Percentiles rank a stretch among this genome's conserved stretches.
Conservation (phyloP, 2,797 vertebrate genomes). For the Dendrocincla tyrannina region DNA sequence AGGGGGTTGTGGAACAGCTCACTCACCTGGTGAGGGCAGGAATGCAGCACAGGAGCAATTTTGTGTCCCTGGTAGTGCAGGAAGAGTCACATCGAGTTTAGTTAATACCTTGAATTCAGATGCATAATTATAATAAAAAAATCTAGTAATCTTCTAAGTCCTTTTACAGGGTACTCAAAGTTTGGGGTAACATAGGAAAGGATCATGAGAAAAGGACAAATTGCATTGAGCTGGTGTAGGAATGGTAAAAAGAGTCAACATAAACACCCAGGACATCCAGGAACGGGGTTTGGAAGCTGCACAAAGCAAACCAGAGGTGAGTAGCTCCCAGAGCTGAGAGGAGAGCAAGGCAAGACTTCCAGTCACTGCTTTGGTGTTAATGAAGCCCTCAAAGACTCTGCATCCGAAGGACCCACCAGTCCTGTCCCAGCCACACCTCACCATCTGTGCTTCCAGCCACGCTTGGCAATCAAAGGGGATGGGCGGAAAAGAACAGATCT, state of each 20-base stretch:
- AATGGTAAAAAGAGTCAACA: not conserved
- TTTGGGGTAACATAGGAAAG: not conserved
- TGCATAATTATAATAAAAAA: not conserved
- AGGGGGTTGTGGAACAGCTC: not conserved
- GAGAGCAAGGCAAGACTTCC: not conserved
- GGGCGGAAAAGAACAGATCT: fast-evolving
- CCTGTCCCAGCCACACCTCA: not conserved
- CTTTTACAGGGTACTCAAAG: not conserved
- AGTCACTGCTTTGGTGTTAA: not conserved
- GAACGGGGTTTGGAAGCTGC: not conserved
- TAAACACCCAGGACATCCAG: not conserved
- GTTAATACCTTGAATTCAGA: not conserved
- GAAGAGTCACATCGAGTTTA: not conserved
- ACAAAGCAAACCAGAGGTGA: not conserved
- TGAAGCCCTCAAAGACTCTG: not conserved
- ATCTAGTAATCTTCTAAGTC: not conserved
- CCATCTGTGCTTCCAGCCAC: not conserved
- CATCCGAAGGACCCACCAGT: not conserved
- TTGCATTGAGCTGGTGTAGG: not conserved
- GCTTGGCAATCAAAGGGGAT: not conserved
- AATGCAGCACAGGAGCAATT: not conserved
- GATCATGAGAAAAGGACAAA: not conserved
- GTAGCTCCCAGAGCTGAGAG: not conserved
- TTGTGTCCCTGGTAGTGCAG: not conserved
- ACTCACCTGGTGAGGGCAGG: not conserved